phyloP scores from a whole-genome alignment of 2,113 vertebrate species.

The Poeciliopsis turrubarensis region DNA sequence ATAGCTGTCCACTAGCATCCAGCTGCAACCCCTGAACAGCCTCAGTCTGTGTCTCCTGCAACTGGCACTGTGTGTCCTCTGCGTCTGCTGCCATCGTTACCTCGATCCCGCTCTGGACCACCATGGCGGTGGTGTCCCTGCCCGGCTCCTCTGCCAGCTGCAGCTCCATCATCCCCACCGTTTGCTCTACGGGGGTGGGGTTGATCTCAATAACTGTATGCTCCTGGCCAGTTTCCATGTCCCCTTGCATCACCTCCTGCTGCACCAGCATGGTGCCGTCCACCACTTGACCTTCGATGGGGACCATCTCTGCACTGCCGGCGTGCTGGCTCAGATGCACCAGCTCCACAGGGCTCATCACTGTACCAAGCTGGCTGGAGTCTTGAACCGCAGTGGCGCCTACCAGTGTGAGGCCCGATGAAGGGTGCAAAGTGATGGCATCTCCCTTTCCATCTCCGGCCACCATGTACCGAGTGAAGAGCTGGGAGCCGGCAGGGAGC shows the following conservation, averaged over 20 bases:
- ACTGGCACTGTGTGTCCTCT: conserved; percentile 60
- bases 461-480: conserved; percentile 88
- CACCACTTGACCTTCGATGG: conserved; percentile 62
- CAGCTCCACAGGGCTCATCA: conserved; percentile 90
- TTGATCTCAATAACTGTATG: conserved; percentile 91
- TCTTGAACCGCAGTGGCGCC: conserved; percentile 87
- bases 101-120: conserved; percentile 84
- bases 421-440: conserved; percentile 88
- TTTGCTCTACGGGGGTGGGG: conserved; percentile 76
- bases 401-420: conserved; percentile 89
- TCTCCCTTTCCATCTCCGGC: conserved; percentile 83
- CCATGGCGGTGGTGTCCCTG: conserved; percentile 76
- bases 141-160: conserved; percentile 65
- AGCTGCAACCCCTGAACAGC: conserved; percentile 80
- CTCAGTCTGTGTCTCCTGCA: conserved; percentile 78
- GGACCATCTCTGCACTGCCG: conserved; percentile 64
- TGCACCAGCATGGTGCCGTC: conserved; percentile 69
- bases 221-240: conserved; percentile 58
- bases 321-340: conserved; percentile 87
- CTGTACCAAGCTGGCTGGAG: conserved; percentile 80
- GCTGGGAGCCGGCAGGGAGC: conserved; percentile 87
- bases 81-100: conserved; percentile 65
- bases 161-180: conserved; percentile 74
- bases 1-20: conserved; percentile 82
- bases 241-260: conserved; percentile 60